These are phyloP conservation scores for Coenobita brevimanus DNA, from an alignment of 1,140 invertebrate genomes.

Conservation along the genomic window DNA sequence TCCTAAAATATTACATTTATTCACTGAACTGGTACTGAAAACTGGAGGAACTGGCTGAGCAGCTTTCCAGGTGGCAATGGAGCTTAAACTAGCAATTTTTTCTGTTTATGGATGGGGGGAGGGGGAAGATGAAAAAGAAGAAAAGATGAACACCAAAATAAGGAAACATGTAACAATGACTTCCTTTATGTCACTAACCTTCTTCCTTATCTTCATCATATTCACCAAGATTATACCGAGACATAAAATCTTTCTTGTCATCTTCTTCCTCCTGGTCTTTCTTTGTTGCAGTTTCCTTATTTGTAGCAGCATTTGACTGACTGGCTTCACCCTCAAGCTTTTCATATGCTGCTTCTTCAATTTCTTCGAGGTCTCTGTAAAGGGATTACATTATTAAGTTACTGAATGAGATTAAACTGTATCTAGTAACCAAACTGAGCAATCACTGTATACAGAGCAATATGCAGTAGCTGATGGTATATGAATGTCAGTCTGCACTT, in stretches of 20 bases:
- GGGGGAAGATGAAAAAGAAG: background rate
- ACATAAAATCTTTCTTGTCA: conserved; percentile 2
- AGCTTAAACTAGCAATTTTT: too few relatives aligned
- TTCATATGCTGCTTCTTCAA: conserved; percentile 26
- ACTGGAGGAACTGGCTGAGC: too few relatives aligned
- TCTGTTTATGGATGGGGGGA: too few relatives aligned
- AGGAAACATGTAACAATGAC: background rate
- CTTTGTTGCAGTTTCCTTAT: background rate
- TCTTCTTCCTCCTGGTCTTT: background rate
- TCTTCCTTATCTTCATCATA: conserved; percentile 24
- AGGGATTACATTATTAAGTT: background rate
- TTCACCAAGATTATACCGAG: conserved; percentile 5
- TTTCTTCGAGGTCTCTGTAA: conserved; percentile 32
- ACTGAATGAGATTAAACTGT: too few relatives aligned
- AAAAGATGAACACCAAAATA: background rate
- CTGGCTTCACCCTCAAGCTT: conserved; percentile 25
- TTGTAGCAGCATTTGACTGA: background rate
- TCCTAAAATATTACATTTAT: too few relatives aligned
- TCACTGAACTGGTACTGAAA: too few relatives aligned
- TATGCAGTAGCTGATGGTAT: too few relatives aligned
- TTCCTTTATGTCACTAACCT: background rate
- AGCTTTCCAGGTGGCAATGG: too few relatives aligned
- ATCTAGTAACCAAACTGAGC: too few relatives aligned
- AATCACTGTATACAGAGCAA: too few relatives aligned
- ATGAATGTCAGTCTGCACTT: too few relatives aligned